These are phyloP conservation scores for Achlya flavicornis DNA, from an alignment of 2,888 invertebrate genomes.

Conservation along the genomic window DNA sequence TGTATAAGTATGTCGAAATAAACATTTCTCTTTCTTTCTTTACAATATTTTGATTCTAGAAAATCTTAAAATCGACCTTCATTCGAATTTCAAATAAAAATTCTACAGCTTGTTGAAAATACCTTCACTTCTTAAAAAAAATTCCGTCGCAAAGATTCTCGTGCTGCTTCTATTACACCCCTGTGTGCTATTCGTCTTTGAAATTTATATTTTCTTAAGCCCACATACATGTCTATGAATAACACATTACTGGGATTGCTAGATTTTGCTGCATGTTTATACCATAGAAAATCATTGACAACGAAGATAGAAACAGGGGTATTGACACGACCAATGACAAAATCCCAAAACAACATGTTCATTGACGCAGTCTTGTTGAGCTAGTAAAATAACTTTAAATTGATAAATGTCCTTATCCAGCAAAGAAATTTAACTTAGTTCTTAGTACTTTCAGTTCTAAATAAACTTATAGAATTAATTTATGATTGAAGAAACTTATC, in stretches of 20 bases:
- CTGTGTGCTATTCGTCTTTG: background rate
- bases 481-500: background rate
- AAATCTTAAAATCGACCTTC: too few species aligned
- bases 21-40: too few species aligned
- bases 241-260: background rate
- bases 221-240: background rate
- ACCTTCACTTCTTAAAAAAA: background rate
- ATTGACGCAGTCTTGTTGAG: too few species aligned
- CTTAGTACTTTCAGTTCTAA: background rate
- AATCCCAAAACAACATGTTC: too few species aligned
- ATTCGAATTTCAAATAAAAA: background rate
- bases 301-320: background rate
- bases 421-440: too few species aligned
- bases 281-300: background rate
- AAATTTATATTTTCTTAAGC: background rate
- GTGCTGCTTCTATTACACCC: background rate
- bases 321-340: too few species aligned
- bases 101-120: background rate
- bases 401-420: too few species aligned
- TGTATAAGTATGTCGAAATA: too few species aligned
- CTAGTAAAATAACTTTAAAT: too few species aligned
- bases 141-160: background rate
- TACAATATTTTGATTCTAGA: too few species aligned
- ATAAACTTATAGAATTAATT: background rate
- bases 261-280: background rate